These are phyloP conservation scores for Sebastes fasciatus DNA, from an alignment of 2,113 vertebrate species.

Conservation along the genomic window DNA sequence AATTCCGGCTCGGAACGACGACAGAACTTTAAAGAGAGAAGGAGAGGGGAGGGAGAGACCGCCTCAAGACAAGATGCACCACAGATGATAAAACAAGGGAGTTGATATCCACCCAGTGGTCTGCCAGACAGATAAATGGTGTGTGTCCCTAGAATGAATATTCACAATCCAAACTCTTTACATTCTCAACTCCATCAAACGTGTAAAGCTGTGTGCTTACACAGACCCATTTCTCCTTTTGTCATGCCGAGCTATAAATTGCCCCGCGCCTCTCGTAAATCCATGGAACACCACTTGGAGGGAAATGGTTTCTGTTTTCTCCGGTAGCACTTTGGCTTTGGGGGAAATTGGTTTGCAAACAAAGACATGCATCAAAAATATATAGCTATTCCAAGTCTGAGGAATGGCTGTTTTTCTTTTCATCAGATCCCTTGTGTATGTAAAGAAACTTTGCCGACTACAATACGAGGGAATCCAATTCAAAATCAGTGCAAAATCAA, in stretches of 20 bases:
- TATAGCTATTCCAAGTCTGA: conserved; percentile 55
- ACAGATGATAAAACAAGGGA: conserved; percentile 57
- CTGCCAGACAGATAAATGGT: conserved; percentile 39
- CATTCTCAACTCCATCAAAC: conserved; percentile 62
- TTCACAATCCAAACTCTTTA: conserved; percentile 56
- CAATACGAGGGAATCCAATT: conserved; percentile 8
- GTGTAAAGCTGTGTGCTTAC: conserved; percentile 55
- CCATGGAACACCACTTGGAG: conserved; percentile 63
- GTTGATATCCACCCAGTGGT: conserved; percentile 54
- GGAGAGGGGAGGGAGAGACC: conserved; percentile 3
- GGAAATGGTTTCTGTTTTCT: conserved; percentile 75
- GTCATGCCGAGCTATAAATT: conserved; percentile 65
- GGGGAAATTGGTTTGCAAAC: conserved; percentile 78
- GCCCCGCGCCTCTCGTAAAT: conserved; percentile 64
- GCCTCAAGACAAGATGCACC: conserved; percentile 60
- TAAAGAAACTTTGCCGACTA: conserved; percentile 16
- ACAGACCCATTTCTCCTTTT: conserved; percentile 58
- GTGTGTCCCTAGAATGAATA: conserved; percentile 59
- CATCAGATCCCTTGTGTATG: conserved; percentile 42
- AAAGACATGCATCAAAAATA: conserved; percentile 76
- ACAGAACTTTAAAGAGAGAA: conserved; percentile 66
- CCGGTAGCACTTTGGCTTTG: conserved; percentile 64
- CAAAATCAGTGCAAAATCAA: conserved; percentile 9
- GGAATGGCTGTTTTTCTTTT: conserved; percentile 53
- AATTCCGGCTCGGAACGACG: conserved; percentile 51